Evolutionary conservation across 2,888 invertebrate species (phyloP).

Genomic region (Catocala sponsa): DNA sequence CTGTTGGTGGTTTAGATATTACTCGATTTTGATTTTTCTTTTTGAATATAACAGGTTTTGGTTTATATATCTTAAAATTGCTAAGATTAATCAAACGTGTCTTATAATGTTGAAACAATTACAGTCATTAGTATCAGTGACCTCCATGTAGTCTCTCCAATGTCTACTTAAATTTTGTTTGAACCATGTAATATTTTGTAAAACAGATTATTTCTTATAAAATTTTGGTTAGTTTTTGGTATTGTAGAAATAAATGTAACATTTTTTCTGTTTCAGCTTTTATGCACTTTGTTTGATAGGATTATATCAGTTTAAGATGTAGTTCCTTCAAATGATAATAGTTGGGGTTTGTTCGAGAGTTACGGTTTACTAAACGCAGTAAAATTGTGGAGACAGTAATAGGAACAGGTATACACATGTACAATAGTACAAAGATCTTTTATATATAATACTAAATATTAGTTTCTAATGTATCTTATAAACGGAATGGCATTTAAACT

Average conservation of each 20-base stretch:
- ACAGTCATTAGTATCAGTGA: neutral
- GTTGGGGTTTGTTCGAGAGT: slow-evolving; percentile 32
- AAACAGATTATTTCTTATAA: slow-evolving; percentile 29
- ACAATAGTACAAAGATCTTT: slow-evolving; percentile 35
- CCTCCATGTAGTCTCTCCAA: slow-evolving; percentile 20
- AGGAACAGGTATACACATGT: slow-evolving; percentile 19
- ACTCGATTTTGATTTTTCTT: too few species aligned
- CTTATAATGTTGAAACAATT: too few species aligned
- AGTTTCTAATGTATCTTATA: slow-evolving; percentile 26
- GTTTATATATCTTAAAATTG: too few species aligned
- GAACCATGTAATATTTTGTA: slow-evolving; percentile 23
- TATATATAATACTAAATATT: slow-evolving; percentile 22
- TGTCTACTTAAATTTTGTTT: slow-evolving; percentile 26
- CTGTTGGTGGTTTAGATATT: too few species aligned
- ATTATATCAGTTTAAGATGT: slow-evolving; percentile 13
- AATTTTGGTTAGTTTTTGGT: slow-evolving; percentile 29
- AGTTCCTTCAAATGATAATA: slow-evolving; percentile 32
- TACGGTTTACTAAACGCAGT: neutral
- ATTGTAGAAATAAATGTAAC: slow-evolving; percentile 38
- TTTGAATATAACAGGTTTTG: too few species aligned
- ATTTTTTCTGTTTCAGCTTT: slow-evolving; percentile 57
- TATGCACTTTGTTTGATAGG: slow-evolving; percentile 30
- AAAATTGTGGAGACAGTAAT: slow-evolving; percentile 3
- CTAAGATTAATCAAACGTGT: too few species aligned
- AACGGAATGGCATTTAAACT: slow-evolving; percentile 48